Percentiles rank a stretch among this genome's conserved stretches.
Evolutionary conservation across 2,113 vertebrate species (phyloP).

Genomic region (Petromus typicus): DNA sequence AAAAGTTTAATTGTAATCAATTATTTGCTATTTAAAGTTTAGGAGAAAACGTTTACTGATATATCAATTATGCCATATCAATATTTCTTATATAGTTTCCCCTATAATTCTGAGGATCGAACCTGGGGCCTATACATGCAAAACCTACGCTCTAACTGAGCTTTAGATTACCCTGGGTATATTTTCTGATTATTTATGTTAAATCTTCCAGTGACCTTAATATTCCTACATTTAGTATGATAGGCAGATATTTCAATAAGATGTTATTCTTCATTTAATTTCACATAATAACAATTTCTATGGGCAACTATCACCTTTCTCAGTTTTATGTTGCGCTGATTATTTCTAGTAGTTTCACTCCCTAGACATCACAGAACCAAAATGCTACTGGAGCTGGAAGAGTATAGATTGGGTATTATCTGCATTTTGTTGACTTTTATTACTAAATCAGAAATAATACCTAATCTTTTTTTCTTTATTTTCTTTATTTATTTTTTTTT

Average conservation of each 20-base stretch:
- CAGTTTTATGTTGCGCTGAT: background rate
- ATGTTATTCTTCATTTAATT: background rate
- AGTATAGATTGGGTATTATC: background rate
- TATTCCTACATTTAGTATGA: background rate
- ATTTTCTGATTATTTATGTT: background rate
- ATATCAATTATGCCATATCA: background rate
- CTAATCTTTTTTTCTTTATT: background rate
- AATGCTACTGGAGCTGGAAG: background rate
- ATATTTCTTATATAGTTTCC: background rate
- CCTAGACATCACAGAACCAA: background rate
- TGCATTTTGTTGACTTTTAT: constrained; percentile 5
- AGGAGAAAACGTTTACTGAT: background rate
- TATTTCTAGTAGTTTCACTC: constrained; percentile 13
- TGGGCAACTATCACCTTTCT: background rate
- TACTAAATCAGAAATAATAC: constrained; percentile 9
- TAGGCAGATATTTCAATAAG: background rate
- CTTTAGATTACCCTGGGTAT: background rate
- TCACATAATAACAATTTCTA: background rate
- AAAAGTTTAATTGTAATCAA: constrained; percentile 22
- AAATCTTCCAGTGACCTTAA: background rate
- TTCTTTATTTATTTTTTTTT: background rate
- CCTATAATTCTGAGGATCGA: background rate
- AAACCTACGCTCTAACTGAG: background rate
- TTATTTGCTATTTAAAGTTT: background rate
- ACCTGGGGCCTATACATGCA: background rate